These are phyloP conservation scores for Halyomorpha halys DNA, from an alignment of 1,140 invertebrate species.

Conservation along the genomic window DNA sequence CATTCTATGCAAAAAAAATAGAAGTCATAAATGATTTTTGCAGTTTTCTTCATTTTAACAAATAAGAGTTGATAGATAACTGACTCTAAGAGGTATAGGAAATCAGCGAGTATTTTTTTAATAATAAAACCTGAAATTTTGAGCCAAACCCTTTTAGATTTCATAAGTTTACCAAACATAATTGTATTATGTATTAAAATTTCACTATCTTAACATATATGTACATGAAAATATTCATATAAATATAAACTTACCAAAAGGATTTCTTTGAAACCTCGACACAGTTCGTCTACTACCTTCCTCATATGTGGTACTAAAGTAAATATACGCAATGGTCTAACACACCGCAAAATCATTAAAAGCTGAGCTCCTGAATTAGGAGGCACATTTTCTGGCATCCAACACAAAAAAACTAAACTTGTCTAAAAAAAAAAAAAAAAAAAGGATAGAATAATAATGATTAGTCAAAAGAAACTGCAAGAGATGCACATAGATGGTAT, in stretches of 20 bases:
- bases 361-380: constrained; percentile 87
- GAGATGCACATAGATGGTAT: neutral
- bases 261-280: constrained; percentile 99
- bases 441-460: neutral
- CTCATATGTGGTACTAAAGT: constrained; percentile 98
- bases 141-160: too few relatives aligned
- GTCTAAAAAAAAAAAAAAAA: constrained; percentile 46
- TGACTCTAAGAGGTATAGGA: too few relatives aligned
- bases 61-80: too few relatives aligned
- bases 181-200: too few relatives aligned
- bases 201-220: too few relatives aligned
- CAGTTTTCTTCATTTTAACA: too few relatives aligned
- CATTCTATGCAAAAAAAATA: too few relatives aligned
- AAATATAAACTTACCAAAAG: constrained; percentile 57
- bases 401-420: constrained; percentile 85
- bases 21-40: too few relatives aligned
- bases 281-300: constrained; percentile 97
- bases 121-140: too few relatives aligned
- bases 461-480: neutral
- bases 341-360: constrained; percentile 91
- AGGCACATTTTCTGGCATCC: constrained; percentile 88
- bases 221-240: too few relatives aligned
- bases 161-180: too few relatives aligned
- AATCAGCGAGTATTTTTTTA: too few relatives aligned
- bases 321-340: constrained; percentile 92